Base-by-base conservation (phyloP, 1,140 invertebrate species). In the Trichonephila inaurata region DNA sequence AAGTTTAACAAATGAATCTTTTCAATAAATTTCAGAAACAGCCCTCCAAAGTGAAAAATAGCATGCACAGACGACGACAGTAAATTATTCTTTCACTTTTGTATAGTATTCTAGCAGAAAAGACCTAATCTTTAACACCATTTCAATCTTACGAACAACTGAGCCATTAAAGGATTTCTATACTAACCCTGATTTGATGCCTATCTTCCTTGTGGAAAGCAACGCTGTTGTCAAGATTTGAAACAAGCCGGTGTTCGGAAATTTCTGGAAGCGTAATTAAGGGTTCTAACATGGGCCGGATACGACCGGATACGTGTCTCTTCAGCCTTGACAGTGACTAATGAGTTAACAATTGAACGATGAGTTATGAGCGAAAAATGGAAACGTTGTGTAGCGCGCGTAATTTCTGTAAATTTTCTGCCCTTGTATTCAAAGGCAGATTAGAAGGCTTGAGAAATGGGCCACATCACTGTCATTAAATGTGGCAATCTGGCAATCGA, bases 271-370 rank as follows among this genome's bases (percentile, higher is more conserved):
- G 90, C 28, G 83, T 92, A 87, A 92, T 92, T 92, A 92, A 92
- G 83, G 91, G 51, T 82, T 86, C 64, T 69, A 44, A 87, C 83
- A 87, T 51, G 66, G 91, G 24, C 77, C 81, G 60, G n/a, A 40
- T 77, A 91, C 81, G 91, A 51, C 77, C 81, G 60, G n/a, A 40
- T 77, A 91, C 81, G 83, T 83, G 90, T 91, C 90, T 44, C 60
- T 64, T 60, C 69, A 58, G 28, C 44, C 21, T n/a, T 87, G 92
- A 88, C 92, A 93, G 24, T 93, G 92, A 93, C 92, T 93, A 93
- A 93, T 93, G 92, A 85, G 66, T 88, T 88, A 93, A 93, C 92
- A 88, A 93, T 93, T 87, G 83, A 93, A 93, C 64, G 92, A 88
- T 93, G 92, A 93, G 85, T 88, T 93, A 88, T 87, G 92, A 66